These are phyloP conservation scores for Oncorhynchus kisutch DNA, from an alignment of 2,113 vertebrate species.

Conservation along the genomic window DNA sequence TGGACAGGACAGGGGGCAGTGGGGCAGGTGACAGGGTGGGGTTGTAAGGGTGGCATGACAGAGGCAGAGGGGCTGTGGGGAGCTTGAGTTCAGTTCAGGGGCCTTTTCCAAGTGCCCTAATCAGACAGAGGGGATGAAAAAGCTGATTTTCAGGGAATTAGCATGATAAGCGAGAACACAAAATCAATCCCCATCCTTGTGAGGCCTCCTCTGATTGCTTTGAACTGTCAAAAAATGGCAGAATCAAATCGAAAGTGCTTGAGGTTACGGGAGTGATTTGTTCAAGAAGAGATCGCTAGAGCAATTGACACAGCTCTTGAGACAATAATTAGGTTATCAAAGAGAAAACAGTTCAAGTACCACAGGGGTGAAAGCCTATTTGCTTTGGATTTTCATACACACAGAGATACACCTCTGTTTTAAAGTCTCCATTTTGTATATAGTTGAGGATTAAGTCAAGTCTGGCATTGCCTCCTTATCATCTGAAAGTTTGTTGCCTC, in stretches of 20 bases:
- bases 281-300: conserved; percentile 99
- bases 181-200: conserved; percentile 99
- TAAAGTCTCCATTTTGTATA: conserved; percentile 79
- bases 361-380: conserved; percentile 99
- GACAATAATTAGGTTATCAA: conserved; percentile 99
- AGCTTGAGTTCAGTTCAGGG: conserved; percentile 86
- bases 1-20: neutral
- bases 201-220: conserved; percentile 99
- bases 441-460: conserved; percentile 83
- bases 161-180: conserved; percentile 99
- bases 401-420: conserved; percentile 83
- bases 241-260: conserved; percentile 99
- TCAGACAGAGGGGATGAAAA: conserved; percentile 98
- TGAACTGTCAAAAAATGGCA: conserved; percentile 99
- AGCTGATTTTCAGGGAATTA: conserved; percentile 99
- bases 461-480: conserved; percentile 94
- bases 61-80: conserved; percentile 68
- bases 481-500: conserved; percentile 85
- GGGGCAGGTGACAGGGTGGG: conserved; percentile 35
- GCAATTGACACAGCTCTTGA: conserved; percentile 99
- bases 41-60: conserved; percentile 73
- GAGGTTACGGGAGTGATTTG: conserved; percentile 99
- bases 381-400: conserved; percentile 99
- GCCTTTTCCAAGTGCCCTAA: conserved; percentile 95
- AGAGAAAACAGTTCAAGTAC: conserved; percentile 99